Base-by-base conservation (phyloP, 2,797 vertebrate genomes). In the Austrolebias charrua region DNA sequence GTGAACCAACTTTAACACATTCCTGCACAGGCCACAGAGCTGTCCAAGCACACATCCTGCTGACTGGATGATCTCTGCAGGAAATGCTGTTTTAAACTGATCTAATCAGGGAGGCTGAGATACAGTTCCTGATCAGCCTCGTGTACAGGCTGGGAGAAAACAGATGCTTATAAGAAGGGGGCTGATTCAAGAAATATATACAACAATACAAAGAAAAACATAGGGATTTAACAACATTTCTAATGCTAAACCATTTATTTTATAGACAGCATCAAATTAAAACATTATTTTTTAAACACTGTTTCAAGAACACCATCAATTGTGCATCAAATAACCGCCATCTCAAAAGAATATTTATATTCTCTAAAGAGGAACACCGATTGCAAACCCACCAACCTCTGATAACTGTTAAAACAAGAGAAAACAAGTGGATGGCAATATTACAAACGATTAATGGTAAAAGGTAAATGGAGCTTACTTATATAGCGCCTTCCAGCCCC, bases 31-130 rank as follows among this genome's bases (percentile, higher is more conserved):
- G 69, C 71, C 71, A 65, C 42, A 33, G 46, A 79, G 63, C 75
- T 55, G 60, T 78, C 63, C 65, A 18, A 64, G 59, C 71, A 81
- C 61, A 69, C 81, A 80, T 90, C 89, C 85, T 86, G 73, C 75
- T 77, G 81, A 83, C 65, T 75, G 57, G 33, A 76, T 71, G 71
- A 59, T 78, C 65, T 84, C 58, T 9, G 51, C 70, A 70, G 76
- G 78, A 84, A 85, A 81, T 68, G 75, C 78, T 42, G 42, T 69
- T 84, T 84, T 79, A 69, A 79, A 75, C 62, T 52, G 64, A 77
- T 85, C 81, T 83, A 43, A 84, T 81, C 84, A 79, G 76, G 69
- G 84, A 82, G 61, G 64, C 66, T 75, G 43, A 73, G 60, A 43
- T 70, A 60, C 51, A 54, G 38, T 56, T 54, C 68, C 47, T 47